A percentile compares a stretch with the other conserved stretches of the same genome.
phyloP scores from a whole-genome alignment of 2,797 vertebrate species.

The Pogoniulus pusillus region DNA sequence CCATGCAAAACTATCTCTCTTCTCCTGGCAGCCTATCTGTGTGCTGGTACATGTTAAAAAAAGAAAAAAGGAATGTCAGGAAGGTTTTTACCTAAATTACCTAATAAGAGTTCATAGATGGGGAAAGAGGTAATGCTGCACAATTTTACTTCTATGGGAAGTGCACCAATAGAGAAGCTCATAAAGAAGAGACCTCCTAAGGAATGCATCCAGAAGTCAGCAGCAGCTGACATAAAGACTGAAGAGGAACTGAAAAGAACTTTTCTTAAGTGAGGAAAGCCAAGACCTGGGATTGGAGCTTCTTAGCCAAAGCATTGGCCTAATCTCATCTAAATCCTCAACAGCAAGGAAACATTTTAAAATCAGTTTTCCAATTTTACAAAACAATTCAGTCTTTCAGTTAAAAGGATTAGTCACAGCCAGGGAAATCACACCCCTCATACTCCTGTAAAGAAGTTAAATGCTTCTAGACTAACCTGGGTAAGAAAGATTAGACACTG shows the following conservation, averaged over 20 bases:
- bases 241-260: neutral
- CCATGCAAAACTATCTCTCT: neutral
- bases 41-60: neutral
- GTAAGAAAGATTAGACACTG: neutral
- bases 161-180: neutral
- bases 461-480: neutral
- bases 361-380: conserved; percentile 27
- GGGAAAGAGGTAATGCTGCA: neutral
- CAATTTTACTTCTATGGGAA: neutral
- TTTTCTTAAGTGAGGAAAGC: neutral
- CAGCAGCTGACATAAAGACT: neutral
- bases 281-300: neutral
- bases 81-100: neutral
- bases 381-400: neutral
- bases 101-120: neutral
- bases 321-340: conserved; percentile 27
- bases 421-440: neutral
- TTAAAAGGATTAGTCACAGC: neutral
- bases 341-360: conserved; percentile 3
- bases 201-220: neutral
- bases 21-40: neutral
- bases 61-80: neutral
- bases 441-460: neutral
- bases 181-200: neutral
- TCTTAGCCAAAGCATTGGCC: neutral